Base-by-base conservation (phyloP, 37 sponge, comb jelly and placozoan genomes). In the Spongia lamella region DNA sequence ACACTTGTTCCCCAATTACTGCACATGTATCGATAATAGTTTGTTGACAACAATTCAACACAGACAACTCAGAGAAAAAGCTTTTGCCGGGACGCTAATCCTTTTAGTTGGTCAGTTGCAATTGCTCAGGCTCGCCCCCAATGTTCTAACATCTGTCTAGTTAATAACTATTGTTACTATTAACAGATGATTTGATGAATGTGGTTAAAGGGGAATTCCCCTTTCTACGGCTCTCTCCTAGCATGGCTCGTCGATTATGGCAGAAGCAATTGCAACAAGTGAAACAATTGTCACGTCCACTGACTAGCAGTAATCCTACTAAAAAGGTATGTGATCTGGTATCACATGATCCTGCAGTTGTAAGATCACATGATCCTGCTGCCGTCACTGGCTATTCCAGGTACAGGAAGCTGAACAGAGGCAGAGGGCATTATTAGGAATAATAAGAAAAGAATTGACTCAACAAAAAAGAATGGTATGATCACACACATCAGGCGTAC, bases 251-350 rank as follows among this genome's bases (percentile, higher is more conserved):
- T 21, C 17, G 27, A 6, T 79, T 91, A 29, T 83, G 87, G 88
- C 56, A 72, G 62, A 87, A 83, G 51, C 92, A 91, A 72, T 53
- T 91, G 72, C 67, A 61, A 43, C 87, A 86, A 80, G 76, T 91
- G 15, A 72, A 53, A 26, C 68, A 80, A 25, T 64, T 87, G 27
- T 83, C 87, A 20, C 60, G 29, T 58, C 60, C 60, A 26, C 29
- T 26, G 60, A 40, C 73, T 53, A 84, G n/a, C 37, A 51, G 65
- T 35, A 56, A 52, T 63, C 66, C 53, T 32, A 11, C 57, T 68
- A 65, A 68, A 50, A 55, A 71, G 63, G 56, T 72, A 16, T 25
- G 19, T 31, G 5, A 34, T 4, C 65, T n/a, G n/a, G 65, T 4
- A 3, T 22, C 25, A 27, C 25, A 63, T 31, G 34, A 22, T 11